These are phyloP conservation scores for Ditylenchus dipsaci DNA, from an alignment of 1,140 invertebrate species.

Conservation along the genomic window DNA sequence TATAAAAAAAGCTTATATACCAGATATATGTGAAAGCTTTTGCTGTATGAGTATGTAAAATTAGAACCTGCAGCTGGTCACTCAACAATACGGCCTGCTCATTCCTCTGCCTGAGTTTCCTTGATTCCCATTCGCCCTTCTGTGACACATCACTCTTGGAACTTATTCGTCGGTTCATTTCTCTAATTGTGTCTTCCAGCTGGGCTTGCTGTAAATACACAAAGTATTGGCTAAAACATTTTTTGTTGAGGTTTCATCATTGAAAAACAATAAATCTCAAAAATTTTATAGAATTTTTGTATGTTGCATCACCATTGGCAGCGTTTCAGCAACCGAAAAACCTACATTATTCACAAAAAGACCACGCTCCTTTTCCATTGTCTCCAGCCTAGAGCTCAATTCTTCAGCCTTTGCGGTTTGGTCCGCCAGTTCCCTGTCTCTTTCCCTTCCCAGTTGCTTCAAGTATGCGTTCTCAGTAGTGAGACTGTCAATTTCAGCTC, in stretches of 20 bases:
- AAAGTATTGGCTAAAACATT: too few relatives aligned
- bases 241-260: too few relatives aligned
- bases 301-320: too few relatives aligned
- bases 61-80: constrained; percentile 46
- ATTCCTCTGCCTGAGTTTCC: constrained; percentile 49
- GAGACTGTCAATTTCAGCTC: constrained; percentile 54
- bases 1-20: too few relatives aligned
- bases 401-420: constrained; percentile 43
- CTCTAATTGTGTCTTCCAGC: constrained; percentile 53
- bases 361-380: constrained; percentile 26
- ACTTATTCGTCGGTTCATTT: constrained; percentile 44
- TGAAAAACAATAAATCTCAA: background rate
- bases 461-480: constrained; percentile 51
- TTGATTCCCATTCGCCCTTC: constrained; percentile 44
- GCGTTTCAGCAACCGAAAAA: too few relatives aligned
- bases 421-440: constrained; percentile 52
- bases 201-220: constrained; percentile 45
- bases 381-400: constrained; percentile 17
- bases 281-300: constrained; percentile 20
- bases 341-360: constrained; percentile 25
- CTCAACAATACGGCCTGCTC: constrained; percentile 52
- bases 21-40: too few relatives aligned
- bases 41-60: background rate
- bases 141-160: constrained; percentile 39
- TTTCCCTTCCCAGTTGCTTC: constrained; percentile 43